Evolutionary conservation across 2,113 vertebrate genomes (phyloP).

Genomic region (Microtus oregoni): DNA sequence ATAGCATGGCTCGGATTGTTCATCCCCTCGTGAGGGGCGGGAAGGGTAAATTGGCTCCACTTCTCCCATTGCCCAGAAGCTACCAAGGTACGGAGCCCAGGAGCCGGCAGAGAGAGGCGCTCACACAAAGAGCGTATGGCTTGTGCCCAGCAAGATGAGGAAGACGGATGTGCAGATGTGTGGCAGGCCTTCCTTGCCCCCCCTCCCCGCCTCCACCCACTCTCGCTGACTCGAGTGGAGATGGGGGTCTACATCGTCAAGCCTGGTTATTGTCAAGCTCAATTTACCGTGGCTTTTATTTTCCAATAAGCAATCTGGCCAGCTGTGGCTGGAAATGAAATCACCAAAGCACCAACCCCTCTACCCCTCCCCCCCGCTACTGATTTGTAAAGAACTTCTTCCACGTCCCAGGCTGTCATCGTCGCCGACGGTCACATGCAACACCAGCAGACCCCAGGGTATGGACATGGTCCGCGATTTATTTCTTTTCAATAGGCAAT

Average conservation of each 20-base stretch:
- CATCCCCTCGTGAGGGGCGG: background rate
- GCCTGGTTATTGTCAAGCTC: slow-evolving; percentile 79
- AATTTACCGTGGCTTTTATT: slow-evolving; percentile 81
- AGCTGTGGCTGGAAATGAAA: slow-evolving; percentile 80
- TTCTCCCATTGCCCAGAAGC: background rate
- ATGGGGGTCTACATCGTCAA: slow-evolving; percentile 26
- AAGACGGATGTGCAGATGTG: slow-evolving; percentile 38
- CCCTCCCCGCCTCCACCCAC: slow-evolving; percentile 19
- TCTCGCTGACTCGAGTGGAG: slow-evolving; percentile 27
- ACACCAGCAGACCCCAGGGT: background rate
- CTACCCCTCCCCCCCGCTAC: slow-evolving; percentile 14
- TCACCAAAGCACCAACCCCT: slow-evolving; percentile 69
- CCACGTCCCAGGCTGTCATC: slow-evolving; percentile 27
- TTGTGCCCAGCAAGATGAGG: slow-evolving; percentile 31
- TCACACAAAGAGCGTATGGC: background rate
- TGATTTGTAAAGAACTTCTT: slow-evolving; percentile 68
- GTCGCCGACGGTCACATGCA: background rate
- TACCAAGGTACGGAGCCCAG: background rate
- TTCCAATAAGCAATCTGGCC: slow-evolving; percentile 78
- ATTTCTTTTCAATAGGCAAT: background rate
- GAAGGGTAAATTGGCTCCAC: background rate
- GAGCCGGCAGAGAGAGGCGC: background rate
- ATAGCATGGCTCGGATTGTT: background rate
- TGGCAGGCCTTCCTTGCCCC: background rate
- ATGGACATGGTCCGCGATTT: background rate